phyloP scores from a whole-genome alignment of 1,140 invertebrate genomes.

The Ceratina japonica region DNA sequence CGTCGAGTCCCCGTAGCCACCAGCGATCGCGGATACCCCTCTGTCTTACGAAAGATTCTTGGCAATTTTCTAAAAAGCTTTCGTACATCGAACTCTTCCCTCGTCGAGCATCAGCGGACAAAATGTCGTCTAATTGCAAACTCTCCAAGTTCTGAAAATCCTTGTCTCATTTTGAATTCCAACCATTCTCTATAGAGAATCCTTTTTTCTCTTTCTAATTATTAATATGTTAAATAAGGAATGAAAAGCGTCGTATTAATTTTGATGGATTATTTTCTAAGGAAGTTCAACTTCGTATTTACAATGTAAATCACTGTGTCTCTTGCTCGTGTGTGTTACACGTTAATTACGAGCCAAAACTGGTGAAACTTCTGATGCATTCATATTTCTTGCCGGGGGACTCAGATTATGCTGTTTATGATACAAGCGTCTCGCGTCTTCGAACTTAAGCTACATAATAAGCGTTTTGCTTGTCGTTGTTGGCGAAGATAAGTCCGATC shows the following conservation, averaged over 20 bases:
- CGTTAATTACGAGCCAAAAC: neutral
- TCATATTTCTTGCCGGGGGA: neutral
- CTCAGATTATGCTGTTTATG: neutral
- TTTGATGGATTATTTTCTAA: no score
- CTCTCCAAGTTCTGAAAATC: neutral
- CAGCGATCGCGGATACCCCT: conserved; percentile 29
- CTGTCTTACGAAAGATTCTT: conserved; percentile 12
- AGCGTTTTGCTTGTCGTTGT: conserved; percentile 54
- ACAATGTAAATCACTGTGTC: no score
- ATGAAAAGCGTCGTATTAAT: no score
- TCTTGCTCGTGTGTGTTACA: neutral
- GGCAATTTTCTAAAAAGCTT: conserved; percentile 66
- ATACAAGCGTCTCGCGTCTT: neutral
- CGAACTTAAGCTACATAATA: conserved; percentile 43
- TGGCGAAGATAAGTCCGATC: conserved; percentile 55
- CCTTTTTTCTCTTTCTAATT: no score
- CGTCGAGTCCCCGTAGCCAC: neutral
- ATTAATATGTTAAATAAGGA: no score
- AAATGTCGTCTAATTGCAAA: conserved; percentile 22
- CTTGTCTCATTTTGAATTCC: no score
- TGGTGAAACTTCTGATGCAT: neutral
- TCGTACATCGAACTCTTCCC: conserved; percentile 56
- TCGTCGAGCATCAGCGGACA: conserved; percentile 40
- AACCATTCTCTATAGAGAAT: no score
- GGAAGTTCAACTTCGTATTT: no score